Conservation (phyloP, 2,888 invertebrate species). For the Hyppa rectilinea region DNA sequence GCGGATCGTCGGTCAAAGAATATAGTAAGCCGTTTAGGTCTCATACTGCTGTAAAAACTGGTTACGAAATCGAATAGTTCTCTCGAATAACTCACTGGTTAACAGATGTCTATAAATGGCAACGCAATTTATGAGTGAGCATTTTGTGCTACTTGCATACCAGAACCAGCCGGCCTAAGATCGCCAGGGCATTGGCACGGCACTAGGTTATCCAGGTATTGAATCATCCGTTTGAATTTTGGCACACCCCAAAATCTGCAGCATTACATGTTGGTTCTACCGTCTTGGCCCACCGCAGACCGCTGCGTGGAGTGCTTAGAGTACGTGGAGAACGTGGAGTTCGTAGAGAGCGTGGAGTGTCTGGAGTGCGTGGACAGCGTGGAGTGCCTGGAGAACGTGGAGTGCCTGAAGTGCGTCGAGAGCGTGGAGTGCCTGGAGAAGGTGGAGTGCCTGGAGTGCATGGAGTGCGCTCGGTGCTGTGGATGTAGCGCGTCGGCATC, state of each 20-base stretch:
- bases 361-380: neutral
- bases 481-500: neutral
- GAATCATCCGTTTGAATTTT: neutral
- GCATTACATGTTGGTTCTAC: neutral
- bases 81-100: neutral
- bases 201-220: neutral
- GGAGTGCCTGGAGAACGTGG: neutral
- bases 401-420: neutral
- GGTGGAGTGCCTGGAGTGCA: neutral
- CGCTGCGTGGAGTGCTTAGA: neutral
- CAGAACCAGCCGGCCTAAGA: neutral
- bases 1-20: neutral
- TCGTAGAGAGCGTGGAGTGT: neutral
- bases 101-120: neutral
- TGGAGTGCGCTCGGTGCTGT: neutral
- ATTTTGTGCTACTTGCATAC: neutral
- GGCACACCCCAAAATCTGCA: neutral
- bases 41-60: neutral
- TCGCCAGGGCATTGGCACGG: too few species aligned
- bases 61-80: neutral
- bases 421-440: neutral
- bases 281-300: neutral
- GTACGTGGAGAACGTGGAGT: neutral
- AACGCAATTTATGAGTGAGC: neutral
- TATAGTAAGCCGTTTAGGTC: neutral